Evolutionary conservation across 2,888 invertebrate species (phyloP), one percentile per base, ranked within the genome.

Genomic region (Lumbricus terrestris): DNA sequence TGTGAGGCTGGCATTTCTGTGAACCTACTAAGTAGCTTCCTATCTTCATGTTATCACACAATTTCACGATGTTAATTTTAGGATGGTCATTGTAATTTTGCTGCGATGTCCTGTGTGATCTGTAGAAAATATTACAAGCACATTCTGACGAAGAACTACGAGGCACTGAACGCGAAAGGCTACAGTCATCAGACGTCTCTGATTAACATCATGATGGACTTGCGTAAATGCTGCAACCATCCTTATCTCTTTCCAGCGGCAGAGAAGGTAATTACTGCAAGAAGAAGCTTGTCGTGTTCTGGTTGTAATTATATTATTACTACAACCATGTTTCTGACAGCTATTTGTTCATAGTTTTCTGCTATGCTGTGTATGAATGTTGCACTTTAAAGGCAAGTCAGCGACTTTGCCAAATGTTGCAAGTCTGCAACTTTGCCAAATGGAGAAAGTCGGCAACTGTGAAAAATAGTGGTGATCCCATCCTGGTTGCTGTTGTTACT

Each of bases 171-270:
- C 95, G 97, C 98, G 0, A 98, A 97, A 95, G 97, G 97, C 90
- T 98, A 91, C 97, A 97, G 90, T 92, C 91, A 94, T 69, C 94
- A 95, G 93, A 98, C 98, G 47, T 98, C 98, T 0, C 95, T 99
- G 89, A 96, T 98, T 88, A 99, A 99, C 94, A 98, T 99, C 40
- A 98, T 99, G 97, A 99, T 99, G 99, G 99, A 99, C 94, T 95
- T 99, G 94, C 98, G 98, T 94, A 99, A 99, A 95, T 99, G 99
- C 94, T 99, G 98, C 94, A 99, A 99, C 94, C 99, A 99, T 95
- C 99, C 99, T 0, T 99, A 98, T 94, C 95, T 99, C 88, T 99
- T 99, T 95, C 97, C 98, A 0, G 97, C 97, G 1, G 98, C 98
- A 0, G 96, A 98, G 0, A 91, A 92, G 91, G 93, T 93, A 69